Base-by-base conservation (phyloP, 2,888 invertebrate genomes). In the Drosophila testacea region DNA sequence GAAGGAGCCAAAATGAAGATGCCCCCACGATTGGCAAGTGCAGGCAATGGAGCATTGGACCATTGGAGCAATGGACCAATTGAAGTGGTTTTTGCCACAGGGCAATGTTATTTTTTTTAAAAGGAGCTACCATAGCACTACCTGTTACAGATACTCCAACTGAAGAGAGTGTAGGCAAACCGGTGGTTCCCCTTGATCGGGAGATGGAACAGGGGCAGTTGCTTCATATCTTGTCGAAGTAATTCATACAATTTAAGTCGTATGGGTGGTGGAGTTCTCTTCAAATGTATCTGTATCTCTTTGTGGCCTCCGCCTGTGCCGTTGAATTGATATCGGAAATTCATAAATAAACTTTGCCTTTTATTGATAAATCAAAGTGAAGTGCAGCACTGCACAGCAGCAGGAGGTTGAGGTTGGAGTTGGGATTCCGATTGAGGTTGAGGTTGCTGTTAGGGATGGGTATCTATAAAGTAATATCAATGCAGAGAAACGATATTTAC, bases 311-410 rank as follows among this genome's bases (percentile, higher is more conserved):
- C 41, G 73, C 54, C 63, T 51, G 50, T 64, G 79, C 62, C 66
- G 68, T 59, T 73, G 69, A 72, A 86, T 69, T 77, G 73, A 75
- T 79, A 81, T 83, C 86, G 83, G 70, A 79, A 85, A 81, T 87
- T 89, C 84, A 84, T 89, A 89, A 89, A 83, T 87, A 83, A 88
- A 77, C 77, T 76, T 72, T 75, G 79, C 65, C 74, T 79, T 83
- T 84, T 81, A 83, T 84, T 83, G 87, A 86, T 83, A 88, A 86
- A 75, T 83, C 89, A 79, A 86, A 73, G 72, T 81, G 79, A 86
- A 88, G 75, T 88, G 72, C 81, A 69, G 62, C 61, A 60, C 46
- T 56, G 73, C 64, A 50, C 48, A 73, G 65, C 71, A 76, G 80
- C 72, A 68, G 69, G 61, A 66, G 50, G 81, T 48, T 51, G 39